Base-by-base conservation (phyloP, 2,888 invertebrate genomes). In the Ischnus inquisitorius region DNA sequence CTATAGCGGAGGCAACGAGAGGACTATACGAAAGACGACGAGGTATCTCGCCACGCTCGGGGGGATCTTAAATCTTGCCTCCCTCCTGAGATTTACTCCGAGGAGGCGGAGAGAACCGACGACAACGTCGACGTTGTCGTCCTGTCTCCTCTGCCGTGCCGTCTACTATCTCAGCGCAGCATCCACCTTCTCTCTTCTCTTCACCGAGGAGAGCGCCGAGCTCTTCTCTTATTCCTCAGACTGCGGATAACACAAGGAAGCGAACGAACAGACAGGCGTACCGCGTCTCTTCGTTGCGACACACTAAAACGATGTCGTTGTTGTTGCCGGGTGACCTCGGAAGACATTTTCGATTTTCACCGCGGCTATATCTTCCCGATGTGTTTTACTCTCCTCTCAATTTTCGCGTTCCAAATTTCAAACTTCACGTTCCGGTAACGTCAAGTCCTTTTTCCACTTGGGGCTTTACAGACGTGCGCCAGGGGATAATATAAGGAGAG, bases 41-140 rank as follows among this genome's bases (percentile, higher is more conserved):
- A 69, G 74, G 68, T 81, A 75, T 81, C 84, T 81, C 62, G 78
- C 69, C 81, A 81, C 74, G 81, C 84, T 81, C 57, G 67, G 78
- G 71, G 78, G 69, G 75, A 84, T 84, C 81, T 84, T 84, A 84
- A 84, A 81, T 84, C 81, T 81, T 65, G 51, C 80, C 51, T 76
- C 48, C 51, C 72, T 79, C 69, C 75, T 60, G 78, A 81, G 78
- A 81, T 84, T 84, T 80, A 80, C 65, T 69, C 39, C 46, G 2
- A 48, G 57, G 46, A 51, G 67, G 16, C 19, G 51, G 71, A 25
- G 69, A 25, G 64, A 60, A 34, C 69, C 48, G 19, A 48, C 69
- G 62, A 64, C 74, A 46, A 62, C 54, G 41, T 43, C 64, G 65
- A 48, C 68, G 74, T 51, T 51, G 67, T 51, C 51, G 46, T 74